Base-by-base conservation (phyloP, 2,888 invertebrate species). In the Disparrhopalites patrizii region DNA sequence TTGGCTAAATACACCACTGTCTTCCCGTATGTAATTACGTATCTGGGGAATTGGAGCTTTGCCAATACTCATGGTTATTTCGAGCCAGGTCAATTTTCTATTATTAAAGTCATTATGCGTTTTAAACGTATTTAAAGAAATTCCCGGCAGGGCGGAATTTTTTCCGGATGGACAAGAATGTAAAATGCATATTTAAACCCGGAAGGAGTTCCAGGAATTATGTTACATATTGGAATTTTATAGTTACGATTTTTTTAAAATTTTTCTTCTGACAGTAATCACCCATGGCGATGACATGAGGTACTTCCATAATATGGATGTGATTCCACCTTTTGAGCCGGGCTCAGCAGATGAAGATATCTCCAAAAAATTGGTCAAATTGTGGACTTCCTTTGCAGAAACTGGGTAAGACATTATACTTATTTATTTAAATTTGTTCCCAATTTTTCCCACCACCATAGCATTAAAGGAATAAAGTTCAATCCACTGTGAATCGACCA, bases 251-350 rank as follows among this genome's bases (percentile, higher is more conserved):
- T 18, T 31, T 13, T 8, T 28, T 28, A n/a, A 4, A n/a, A 28
- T 54, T 54, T 51, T 23, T 20, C 5, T n/a, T 30, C 20, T 8
- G 7, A 28, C 30, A 54, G 52, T 54, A 2, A 15, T 28, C 13
- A 43, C 62, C 1, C 62, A 62, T 33, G 51, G 25, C 15, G 62
- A 62, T 30, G 62, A 62, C 50, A n/a, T 31, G 5, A 33, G 33
- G n/a, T 62, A 62, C 20, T 27, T 62, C 3, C 52, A 33, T 18
- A 25, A 36, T 4, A 18, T 52, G 4, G 7, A 5, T 1, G 30
- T n/a, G 10, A 7, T 50, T 23, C 62, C 62, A 1, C 2, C 2
- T 7, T 27, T 50, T 1, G n/a, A 7, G 15, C 51, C 33, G 2
- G 50, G 51, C 1, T 20, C 54, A 4, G 43, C 25, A 28, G 36